Evolutionary conservation across 2,797 vertebrate species (phyloP).

Genomic region (Micrastur ruficollis): DNA sequence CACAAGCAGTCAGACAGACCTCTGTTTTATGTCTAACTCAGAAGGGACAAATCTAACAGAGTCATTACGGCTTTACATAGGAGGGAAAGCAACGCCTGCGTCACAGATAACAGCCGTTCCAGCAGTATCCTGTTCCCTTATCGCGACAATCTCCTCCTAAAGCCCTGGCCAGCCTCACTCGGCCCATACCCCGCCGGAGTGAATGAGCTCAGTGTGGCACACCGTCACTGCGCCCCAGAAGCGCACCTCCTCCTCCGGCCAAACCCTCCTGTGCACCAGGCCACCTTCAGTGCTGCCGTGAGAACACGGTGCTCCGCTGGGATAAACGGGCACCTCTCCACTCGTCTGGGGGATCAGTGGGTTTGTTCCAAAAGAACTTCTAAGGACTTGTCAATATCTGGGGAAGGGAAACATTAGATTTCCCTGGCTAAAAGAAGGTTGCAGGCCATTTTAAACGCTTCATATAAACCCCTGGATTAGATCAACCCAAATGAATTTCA

Average conservation of each 20-base stretch:
- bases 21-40: background rate
- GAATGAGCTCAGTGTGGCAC: background rate
- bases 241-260: background rate
- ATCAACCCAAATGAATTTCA: background rate
- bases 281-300: background rate
- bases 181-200: background rate
- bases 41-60: background rate
- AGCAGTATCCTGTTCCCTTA: background rate
- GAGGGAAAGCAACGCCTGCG: background rate
- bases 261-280: background rate
- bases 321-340: background rate
- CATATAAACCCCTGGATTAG: background rate
- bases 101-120: background rate
- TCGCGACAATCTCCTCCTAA: background rate
- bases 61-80: background rate
- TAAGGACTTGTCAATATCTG: background rate
- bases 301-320: background rate
- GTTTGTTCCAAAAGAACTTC: background rate
- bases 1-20: background rate
- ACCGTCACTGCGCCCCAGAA: background rate
- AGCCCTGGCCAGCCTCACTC: background rate
- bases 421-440: background rate
- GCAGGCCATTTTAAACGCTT: background rate
- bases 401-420: background rate
- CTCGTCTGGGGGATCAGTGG: background rate